Base-by-base conservation (phyloP, 2,888 invertebrate genomes). In the Drosophila melanosoma region DNA sequence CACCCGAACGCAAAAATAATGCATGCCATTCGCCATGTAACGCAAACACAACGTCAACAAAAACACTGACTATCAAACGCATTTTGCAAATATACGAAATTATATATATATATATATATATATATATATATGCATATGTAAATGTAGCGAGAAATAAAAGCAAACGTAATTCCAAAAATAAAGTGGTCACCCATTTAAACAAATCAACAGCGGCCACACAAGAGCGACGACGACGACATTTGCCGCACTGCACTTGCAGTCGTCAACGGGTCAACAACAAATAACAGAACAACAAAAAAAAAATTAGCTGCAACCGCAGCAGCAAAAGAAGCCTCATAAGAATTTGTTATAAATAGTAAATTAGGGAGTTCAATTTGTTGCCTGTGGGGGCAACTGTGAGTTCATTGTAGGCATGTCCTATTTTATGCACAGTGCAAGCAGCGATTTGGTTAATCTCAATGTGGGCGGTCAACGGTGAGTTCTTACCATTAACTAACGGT, bases 381-480 rank as follows among this genome's bases (percentile, higher is more conserved):
- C 65, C 69, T 49, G 56, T 52, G 58, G 38, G 57, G 40, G 73
- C 73, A 69, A 67, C 69, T 62, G 63, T 61, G 40, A 73, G 60
- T 35, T 51, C 45, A 49, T 69, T 69, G 38, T 40, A 29, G 79
- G 64, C 67, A 92, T 92, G 92, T 90, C 92, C 81, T 91, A 92
- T 81, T 91, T 91, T 81, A 83, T 90, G 70, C 90, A 91, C 74
- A 84, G 86, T 59, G 90, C 91, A 29, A 92, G 79, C 74, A 90
- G 91, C 63, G 93, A 93, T 94, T 98, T 99, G 84, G 96, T 99
- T 72, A 97, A 98, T 93, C 95, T 99, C 81, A 99, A 99, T 94
- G 98, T 99, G 82, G 99, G 99, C 70, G 99, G 99, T 76, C 97
- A 97, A 90, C 96, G 97, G 98, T 98, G 94, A 93, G 93, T 75